Evolutionary conservation across 2,888 invertebrate species (phyloP), one percentile per base, ranked within the genome.

Genomic region (Nemotelus pantherinus): DNA sequence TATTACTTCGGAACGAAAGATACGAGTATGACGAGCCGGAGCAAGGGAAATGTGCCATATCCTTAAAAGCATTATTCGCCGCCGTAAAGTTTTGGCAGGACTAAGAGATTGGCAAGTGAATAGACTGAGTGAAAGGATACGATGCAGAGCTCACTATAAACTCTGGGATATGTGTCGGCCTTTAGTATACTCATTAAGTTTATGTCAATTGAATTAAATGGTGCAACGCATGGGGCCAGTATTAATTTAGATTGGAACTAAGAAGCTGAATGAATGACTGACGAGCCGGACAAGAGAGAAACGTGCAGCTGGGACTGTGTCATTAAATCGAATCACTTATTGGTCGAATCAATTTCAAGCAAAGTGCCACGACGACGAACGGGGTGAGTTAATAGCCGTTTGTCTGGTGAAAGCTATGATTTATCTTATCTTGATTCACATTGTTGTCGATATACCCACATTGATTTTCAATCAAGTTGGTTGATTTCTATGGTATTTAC

Each of bases 141-240:
- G 3, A 43, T 39, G 41, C 43, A 25, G 57, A 25, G 57, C 25
- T 57, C n/a, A 25, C 57, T 57, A 57, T 57, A 25, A 57, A 57
- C 10, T 57, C 43, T 6, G 43, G 43, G 43, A 63, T 43, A 65
- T 74, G 77, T 67, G 77, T 47, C 10, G 55, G 67, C 57, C 71
- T 74, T 77, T 72, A 64, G 50, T 67, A 74, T 74, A 64, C 77
- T 77, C 58, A 77, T 58, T 55, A 65, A 45, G 64, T 74, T 43
- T 53, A 39, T 70, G 55, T 47, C 70, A 70, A 70, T 70, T 70
- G 70, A 70, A 70, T 70, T 70, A 70, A 70, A 70, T 70, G 41
- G 39, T 70, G 53, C 70, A 65, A 65, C 55, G 47, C 25, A 53
- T 9, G 39, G 70, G 39, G 47, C 10, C 7, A n/a, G 65, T n/a